phyloP scores from a whole-genome alignment of 2,113 vertebrate genomes.

The Spizaetus ornatus region DNA sequence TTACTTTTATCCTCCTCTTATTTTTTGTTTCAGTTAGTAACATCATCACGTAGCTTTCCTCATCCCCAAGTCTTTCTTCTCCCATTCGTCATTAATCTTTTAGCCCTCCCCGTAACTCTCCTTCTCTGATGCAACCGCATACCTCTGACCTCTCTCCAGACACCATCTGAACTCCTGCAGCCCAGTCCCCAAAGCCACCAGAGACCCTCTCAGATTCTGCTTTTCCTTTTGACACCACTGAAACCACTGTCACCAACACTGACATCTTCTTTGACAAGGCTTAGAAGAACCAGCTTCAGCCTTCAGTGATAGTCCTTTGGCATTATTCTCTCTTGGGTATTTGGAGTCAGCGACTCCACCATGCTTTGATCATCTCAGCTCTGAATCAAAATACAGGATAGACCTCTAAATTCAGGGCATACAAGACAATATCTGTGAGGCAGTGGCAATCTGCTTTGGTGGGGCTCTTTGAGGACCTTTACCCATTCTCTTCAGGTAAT shows the following conservation, averaged over 20 bases:
- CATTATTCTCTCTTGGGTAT: background rate
- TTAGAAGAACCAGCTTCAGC: background rate
- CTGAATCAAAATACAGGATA: background rate
- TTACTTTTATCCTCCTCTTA: background rate
- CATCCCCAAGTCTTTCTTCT: background rate
- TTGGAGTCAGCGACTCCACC: background rate
- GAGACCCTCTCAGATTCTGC: background rate
- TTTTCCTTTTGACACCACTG: background rate
- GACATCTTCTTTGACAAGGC: background rate
- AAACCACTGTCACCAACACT: background rate
- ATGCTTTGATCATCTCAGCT: background rate
- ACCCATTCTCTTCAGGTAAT: background rate
- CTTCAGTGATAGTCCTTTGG: background rate
- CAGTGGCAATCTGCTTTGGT: background rate
- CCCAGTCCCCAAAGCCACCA: background rate
- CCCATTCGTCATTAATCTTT: background rate
- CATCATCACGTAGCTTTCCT: fast-evolving
- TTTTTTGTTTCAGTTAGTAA: background rate
- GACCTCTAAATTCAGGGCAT: background rate
- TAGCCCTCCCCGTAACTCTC: background rate
- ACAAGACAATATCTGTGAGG: fast-evolving
- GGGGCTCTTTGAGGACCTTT: background rate
- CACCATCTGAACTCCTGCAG: background rate
- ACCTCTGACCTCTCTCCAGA: background rate
- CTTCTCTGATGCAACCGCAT: background rate